phyloP scores from a whole-genome alignment of 1,140 invertebrate species.

The Drosophila lini region DNA sequence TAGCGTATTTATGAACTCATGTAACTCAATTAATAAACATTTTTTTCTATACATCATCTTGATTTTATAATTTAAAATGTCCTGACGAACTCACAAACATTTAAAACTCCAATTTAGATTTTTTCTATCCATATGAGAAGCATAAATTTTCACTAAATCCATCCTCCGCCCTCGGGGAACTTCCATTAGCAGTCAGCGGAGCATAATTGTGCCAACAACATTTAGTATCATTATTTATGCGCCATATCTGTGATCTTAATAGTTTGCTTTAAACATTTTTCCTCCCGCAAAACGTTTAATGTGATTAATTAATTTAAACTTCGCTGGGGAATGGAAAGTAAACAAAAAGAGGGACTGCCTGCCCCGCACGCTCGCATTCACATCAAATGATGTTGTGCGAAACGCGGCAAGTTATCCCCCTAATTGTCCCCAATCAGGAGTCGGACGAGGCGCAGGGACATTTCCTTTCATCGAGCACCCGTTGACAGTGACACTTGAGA shows the following conservation, averaged over 20 bases:
- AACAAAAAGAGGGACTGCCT: background rate
- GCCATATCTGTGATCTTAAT: constrained; percentile 78
- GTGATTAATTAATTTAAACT: constrained; percentile 78
- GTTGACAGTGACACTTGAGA: constrained; percentile 74
- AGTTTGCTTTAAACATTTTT: constrained; percentile 71
- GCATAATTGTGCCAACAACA: constrained; percentile 74
- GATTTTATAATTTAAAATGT: constrained; percentile 11
- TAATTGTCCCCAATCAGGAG: constrained; percentile 60
- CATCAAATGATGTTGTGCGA: constrained; percentile 13
- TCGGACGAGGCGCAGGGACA: constrained; percentile 9
- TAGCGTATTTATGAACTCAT: no score
- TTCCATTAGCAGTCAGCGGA: constrained; percentile 59
- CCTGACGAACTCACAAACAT: no score
- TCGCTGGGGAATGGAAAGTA: constrained; percentile 15
- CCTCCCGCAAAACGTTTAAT: constrained; percentile 62
- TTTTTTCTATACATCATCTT: background rate
- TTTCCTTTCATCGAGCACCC: constrained; percentile 42
- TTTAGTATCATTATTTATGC: constrained; percentile 75
- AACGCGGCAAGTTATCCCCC: constrained; percentile 16
- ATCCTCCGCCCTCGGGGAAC: background rate
- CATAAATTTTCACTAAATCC: background rate
- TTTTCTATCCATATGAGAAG: background rate
- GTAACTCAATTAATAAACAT: background rate
- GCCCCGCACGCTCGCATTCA: background rate
- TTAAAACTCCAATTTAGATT: background rate